Base-by-base conservation (phyloP, 2,113 vertebrate genomes). In the Podarcis muralis region DNA sequence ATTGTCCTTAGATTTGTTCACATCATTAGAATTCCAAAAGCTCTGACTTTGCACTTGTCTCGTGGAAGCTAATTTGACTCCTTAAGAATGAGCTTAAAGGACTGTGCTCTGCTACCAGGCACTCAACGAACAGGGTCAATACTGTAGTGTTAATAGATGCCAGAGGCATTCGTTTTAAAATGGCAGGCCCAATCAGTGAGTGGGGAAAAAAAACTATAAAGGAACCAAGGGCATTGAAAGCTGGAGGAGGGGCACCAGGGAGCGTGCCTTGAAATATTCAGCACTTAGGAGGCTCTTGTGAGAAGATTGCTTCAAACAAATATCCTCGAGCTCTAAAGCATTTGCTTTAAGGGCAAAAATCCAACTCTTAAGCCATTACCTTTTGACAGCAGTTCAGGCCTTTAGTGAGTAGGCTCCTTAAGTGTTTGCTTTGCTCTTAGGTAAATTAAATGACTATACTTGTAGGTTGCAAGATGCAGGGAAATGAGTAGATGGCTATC, bases 381-480 rank as follows among this genome's bases (percentile, higher is more conserved):
- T 88, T 87, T 69, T 91, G 76, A 92, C 85, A 92, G 87, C 3
- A 75, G 72, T 92, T n/a, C 57, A 90, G 92, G 94, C 83, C 87
- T 88, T 18, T 88, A 16, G 30, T 92, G 93, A 91, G 68, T 57
- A 32, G 90, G 87, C 86, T 87, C 40, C 87, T 91, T 92, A 86
- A 93, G 84, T n/a, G 43, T 92, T 91, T 94, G 74, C 83, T 94
- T 93, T 91, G 65, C 93, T 93, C 22, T 1, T 1, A 65, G 83
- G 79, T 84, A 94, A 95, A 94, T 93, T 74, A 95, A 94, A 92
- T 94, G 89, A 66, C 25, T 3, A 0, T 92, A 80, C 91, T 94
- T 94, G 88, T 72, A 90, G 12, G 18, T 90, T 90, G 87, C 48
- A 93, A 94, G 92, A 87, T 91, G 66, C 35, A 37, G 90, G 40